Evolutionary conservation across 2,888 invertebrate genomes (phyloP).

Genomic region (Eilema caniola): DNA sequence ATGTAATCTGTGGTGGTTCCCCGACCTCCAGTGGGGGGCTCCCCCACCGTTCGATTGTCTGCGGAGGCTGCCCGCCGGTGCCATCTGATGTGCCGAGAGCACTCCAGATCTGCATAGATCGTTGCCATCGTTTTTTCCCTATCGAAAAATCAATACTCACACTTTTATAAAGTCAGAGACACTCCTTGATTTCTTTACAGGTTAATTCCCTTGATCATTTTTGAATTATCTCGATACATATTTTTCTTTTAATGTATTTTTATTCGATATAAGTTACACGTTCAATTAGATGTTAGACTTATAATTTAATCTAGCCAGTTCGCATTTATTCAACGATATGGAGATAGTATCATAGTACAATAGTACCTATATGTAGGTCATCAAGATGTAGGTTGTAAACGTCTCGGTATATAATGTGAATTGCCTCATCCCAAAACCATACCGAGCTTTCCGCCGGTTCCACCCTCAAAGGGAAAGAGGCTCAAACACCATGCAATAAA

Average conservation of each 20-base stretch:
- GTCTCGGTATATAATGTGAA: slow-evolving; percentile 81
- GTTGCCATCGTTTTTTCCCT: slow-evolving; percentile 87
- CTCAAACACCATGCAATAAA: slow-evolving; percentile 84
- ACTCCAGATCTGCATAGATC: slow-evolving; percentile 87
- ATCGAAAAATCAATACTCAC: slow-evolving; percentile 86
- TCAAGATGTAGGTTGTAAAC: slow-evolving; percentile 66
- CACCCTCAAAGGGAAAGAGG: slow-evolving; percentile 83
- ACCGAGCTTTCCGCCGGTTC: slow-evolving; percentile 79
- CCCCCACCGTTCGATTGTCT: slow-evolving; percentile 86
- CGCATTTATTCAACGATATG: slow-evolving; percentile 24
- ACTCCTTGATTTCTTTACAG: slow-evolving; percentile 77
- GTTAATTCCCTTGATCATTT: slow-evolving; percentile 56
- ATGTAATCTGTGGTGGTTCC: slow-evolving; percentile 79
- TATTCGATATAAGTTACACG: neutral
- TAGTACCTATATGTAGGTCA: slow-evolving; percentile 58
- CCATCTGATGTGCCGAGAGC: slow-evolving; percentile 87
- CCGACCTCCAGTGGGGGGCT: slow-evolving; percentile 78
- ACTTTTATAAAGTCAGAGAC: slow-evolving; percentile 82
- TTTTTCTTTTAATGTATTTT: slow-evolving; percentile 24
- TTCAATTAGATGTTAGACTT: neutral
- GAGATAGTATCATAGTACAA: slow-evolving; percentile 33
- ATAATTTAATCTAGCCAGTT: neutral
- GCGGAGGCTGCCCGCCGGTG: slow-evolving; percentile 86
- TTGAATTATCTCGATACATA: slow-evolving; percentile 31
- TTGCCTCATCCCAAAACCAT: slow-evolving; percentile 77